These are phyloP conservation scores for Hoplodrina blanda DNA, from an alignment of 2,888 invertebrate genomes.

Conservation along the genomic window DNA sequence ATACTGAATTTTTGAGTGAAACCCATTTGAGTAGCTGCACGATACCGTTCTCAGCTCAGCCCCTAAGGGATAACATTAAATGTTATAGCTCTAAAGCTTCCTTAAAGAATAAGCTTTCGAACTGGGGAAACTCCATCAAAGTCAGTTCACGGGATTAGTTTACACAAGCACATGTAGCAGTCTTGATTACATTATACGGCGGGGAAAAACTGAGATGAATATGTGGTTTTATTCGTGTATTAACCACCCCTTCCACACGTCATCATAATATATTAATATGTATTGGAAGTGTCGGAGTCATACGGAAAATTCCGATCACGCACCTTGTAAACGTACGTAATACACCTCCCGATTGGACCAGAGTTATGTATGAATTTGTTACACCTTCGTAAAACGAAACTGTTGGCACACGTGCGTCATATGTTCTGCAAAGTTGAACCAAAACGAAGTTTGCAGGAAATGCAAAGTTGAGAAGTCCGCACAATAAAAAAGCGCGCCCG, in stretches of 20 bases:
- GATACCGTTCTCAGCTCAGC: conserved; percentile 40
- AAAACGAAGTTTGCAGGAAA: conserved; percentile 43
- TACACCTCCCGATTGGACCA: conserved; percentile 33
- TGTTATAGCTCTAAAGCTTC: conserved; percentile 57
- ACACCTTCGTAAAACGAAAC: conserved; percentile 35
- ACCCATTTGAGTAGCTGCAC: conserved; percentile 50
- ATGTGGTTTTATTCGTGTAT: conserved; percentile 33
- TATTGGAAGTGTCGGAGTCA: conserved; percentile 45
- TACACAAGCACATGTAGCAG: conserved; percentile 39
- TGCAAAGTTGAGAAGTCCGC: conserved; percentile 42
- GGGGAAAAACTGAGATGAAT: conserved; percentile 40
- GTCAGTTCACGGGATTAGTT: conserved; percentile 51
- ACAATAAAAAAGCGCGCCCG: conserved; percentile 55
- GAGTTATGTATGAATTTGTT: conserved; percentile 31
- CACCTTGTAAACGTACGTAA: conserved; percentile 47
- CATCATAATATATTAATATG: conserved; percentile 62
- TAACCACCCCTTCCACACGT: conserved; percentile 32
- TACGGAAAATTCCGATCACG: conserved; percentile 58
- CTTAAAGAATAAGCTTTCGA: conserved; percentile 55
- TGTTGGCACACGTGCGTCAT: conserved; percentile 43
- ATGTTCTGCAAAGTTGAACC: conserved; percentile 38
- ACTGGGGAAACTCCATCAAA: conserved; percentile 59
- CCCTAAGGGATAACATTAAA: conserved; percentile 59
- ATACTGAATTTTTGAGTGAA: conserved; percentile 57
- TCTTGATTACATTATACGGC: conserved; percentile 41